Conservation (phyloP, 2,113 vertebrate species). For the Probosciger aterrimus region DNA sequence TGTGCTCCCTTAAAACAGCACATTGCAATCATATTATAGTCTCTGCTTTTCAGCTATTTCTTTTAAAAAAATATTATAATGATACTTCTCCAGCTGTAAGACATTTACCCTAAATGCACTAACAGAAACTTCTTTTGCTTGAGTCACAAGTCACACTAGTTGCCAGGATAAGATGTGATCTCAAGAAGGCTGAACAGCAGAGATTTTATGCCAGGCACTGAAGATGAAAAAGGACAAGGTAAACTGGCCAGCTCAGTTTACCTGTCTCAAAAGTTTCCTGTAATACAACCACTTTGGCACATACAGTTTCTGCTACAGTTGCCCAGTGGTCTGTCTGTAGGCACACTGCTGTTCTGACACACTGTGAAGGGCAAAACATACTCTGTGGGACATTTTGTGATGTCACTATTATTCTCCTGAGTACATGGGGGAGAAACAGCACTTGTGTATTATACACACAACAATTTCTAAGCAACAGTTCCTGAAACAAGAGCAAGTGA, state of each 20-base stretch:
- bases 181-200: background rate
- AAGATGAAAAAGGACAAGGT: background rate
- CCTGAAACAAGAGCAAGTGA: background rate
- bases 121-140: background rate
- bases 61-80: background rate
- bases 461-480: background rate
- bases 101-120: background rate
- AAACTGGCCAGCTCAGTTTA: background rate
- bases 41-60: background rate
- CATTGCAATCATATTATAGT: background rate
- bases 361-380: background rate
- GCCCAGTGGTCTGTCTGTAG: background rate
- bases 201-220: background rate
- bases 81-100: background rate
- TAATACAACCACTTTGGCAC: background rate
- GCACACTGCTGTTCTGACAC: background rate
- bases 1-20: background rate
- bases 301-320: background rate
- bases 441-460: background rate
- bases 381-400: background rate
- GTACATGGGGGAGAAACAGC: background rate
- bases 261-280: background rate
- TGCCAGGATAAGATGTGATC: background rate
- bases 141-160: background rate
- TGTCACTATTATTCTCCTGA: background rate